Evolutionary conservation across 2,797 vertebrate species (phyloP).

Genomic region (Bradypodion ventrale): DNA sequence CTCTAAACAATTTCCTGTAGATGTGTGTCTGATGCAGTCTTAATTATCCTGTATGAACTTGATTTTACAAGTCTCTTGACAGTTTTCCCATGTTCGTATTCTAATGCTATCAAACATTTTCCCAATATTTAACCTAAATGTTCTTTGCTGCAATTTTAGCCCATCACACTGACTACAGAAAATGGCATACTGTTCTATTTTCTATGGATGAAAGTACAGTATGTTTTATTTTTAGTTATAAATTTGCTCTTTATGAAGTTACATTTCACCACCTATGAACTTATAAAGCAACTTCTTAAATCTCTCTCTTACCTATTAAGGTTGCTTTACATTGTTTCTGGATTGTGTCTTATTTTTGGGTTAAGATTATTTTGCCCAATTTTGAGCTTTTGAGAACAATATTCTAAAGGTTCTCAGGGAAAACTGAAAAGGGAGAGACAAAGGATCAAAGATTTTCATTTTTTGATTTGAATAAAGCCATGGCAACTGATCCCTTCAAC

Average conservation of each 20-base stretch:
- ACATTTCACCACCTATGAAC: background rate
- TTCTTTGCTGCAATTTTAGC: background rate
- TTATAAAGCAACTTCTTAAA: no score
- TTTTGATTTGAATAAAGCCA: background rate
- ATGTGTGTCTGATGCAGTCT: background rate
- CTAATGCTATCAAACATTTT: background rate
- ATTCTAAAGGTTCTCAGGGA: background rate
- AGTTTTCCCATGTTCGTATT: constrained; percentile 16
- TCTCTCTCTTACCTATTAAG: no score
- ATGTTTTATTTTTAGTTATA: background rate
- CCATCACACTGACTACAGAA: background rate
- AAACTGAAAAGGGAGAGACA: no score
- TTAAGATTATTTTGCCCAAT: no score
- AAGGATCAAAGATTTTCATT: background rate
- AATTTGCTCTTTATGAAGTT: background rate
- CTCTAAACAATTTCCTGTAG: background rate
- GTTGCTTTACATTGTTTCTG: no score
- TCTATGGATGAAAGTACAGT: no score
- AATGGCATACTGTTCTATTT: background rate
- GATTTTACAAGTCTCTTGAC: constrained; percentile 8
- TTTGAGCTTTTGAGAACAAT: background rate
- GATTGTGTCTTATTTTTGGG: background rate
- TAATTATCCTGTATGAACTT: constrained; percentile 1
- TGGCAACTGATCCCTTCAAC: no score
- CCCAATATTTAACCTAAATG: constrained; percentile 10